phyloP scores from a whole-genome alignment of 2,797 vertebrate genomes.

The Simalia tracyae region DNA sequence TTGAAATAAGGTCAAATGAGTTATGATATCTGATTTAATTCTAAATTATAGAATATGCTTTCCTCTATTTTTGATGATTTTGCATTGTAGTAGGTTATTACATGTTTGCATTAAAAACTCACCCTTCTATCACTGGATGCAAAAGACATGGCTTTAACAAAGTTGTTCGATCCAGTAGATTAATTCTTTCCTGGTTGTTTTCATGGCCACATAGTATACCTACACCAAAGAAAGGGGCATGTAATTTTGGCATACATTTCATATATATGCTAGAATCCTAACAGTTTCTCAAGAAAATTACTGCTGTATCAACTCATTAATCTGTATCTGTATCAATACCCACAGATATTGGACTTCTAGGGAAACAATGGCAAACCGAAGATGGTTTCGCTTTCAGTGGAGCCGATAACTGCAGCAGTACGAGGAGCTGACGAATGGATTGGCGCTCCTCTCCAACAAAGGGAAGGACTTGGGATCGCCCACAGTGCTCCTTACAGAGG shows the following conservation, averaged over 20 bases:
- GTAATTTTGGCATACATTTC: conserved; percentile 10
- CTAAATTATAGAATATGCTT: neutral
- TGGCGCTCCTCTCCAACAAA: no score
- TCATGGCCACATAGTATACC: conserved; percentile 74
- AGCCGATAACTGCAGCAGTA: no score
- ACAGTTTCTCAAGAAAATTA: neutral
- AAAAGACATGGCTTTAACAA: conserved; percentile 80
- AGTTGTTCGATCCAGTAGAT: conserved; percentile 69
- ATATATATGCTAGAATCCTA: neutral
- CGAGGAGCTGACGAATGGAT: no score
- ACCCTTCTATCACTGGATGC: conserved; percentile 80
- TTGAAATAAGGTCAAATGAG: neutral
- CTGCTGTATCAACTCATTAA: neutral
- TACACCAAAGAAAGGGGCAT: conserved; percentile 58
- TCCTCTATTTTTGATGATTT: neutral
- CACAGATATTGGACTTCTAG: no score
- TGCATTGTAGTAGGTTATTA: accelerated
- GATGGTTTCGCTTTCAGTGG: no score
- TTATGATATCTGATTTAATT: neutral
- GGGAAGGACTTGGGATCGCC: no score
- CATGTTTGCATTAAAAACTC: conserved; percentile 36
- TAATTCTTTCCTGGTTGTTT: conserved; percentile 72
- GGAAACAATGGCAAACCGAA: no score
- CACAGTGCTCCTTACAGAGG: no score
- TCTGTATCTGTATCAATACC: no score